phyloP scores from a whole-genome alignment of 2,113 vertebrate species.

The Sciurus niger region DNA sequence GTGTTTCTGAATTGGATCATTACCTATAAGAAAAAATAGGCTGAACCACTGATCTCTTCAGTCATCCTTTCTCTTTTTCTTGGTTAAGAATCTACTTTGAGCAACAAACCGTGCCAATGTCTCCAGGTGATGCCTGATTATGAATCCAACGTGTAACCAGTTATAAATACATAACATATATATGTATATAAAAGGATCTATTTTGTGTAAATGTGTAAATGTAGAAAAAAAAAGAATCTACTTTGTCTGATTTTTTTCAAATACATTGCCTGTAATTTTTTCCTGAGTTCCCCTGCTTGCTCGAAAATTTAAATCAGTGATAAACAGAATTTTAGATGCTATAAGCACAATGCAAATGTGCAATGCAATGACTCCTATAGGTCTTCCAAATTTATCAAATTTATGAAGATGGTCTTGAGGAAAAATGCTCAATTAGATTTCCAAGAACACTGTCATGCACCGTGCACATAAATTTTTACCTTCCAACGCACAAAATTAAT shows the following conservation, averaged over 20 bases:
- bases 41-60: background rate
- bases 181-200: too few species aligned
- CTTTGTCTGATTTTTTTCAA: constrained; percentile 10
- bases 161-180: too few species aligned
- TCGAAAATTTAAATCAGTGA: constrained; percentile 21
- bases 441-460: constrained; percentile 34
- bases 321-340: constrained; percentile 24
- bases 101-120: too few species aligned
- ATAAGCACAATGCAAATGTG: background rate
- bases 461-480: constrained; percentile 51
- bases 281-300: background rate
- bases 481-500: constrained; percentile 52
- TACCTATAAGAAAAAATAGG: background rate
- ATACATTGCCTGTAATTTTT: background rate
- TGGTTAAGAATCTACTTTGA: background rate
- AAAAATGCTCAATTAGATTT: background rate
- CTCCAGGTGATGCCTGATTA: too few species aligned
- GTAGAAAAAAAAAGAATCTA: background rate
- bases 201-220: too few species aligned
- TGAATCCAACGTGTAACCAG: too few species aligned
- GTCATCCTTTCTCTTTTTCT: background rate
- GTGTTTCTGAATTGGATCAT: background rate
- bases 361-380: background rate
- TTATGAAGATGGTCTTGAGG: background rate
- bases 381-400: constrained; percentile 61